Evolutionary conservation across 1,140 invertebrate genomes (phyloP).

Genomic region (Sycophaga agraensis): DNA sequence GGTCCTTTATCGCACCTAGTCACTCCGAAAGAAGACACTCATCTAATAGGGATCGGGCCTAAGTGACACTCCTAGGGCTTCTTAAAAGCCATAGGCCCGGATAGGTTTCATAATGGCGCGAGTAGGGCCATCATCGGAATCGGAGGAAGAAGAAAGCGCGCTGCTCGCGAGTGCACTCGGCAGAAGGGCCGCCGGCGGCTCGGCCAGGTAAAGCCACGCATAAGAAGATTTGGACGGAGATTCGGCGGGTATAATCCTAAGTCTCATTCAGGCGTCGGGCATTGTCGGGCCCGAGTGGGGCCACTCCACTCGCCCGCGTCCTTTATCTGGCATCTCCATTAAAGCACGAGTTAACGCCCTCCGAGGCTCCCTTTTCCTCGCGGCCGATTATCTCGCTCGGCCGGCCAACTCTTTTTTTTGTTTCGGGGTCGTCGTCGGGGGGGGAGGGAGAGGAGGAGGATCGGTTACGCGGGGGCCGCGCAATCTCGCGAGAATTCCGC

Average conservation of each 20-base stretch:
- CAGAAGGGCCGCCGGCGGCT: neutral
- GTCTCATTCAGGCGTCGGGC: conserved; percentile 40
- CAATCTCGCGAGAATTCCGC: conserved; percentile 38
- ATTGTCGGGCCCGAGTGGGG: conserved; percentile 35
- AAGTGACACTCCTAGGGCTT: too few species aligned
- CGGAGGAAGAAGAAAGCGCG: too few species aligned
- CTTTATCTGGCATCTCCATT: conserved; percentile 58
- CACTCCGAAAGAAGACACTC: too few species aligned
- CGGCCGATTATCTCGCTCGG: conserved; percentile 18
- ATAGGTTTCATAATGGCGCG: too few species aligned
- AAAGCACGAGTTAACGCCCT: conserved; percentile 59
- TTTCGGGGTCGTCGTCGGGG: neutral
- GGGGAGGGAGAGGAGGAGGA: neutral
- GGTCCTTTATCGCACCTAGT: too few species aligned
- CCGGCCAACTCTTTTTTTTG: neutral
- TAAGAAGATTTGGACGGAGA: conserved; percentile 49
- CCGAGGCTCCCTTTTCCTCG: conserved; percentile 25
- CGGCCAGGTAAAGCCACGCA: neutral
- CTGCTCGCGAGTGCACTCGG: too few species aligned
- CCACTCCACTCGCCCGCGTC: conserved; percentile 22
- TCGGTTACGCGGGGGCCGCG: conserved; percentile 45
- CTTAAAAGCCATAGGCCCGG: too few species aligned
- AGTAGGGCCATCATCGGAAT: too few species aligned
- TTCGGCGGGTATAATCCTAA: conserved; percentile 55
- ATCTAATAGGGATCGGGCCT: too few species aligned